phyloP scores from a whole-genome alignment of 1,140 invertebrate species.

The Ostrea denselamellosa region DNA sequence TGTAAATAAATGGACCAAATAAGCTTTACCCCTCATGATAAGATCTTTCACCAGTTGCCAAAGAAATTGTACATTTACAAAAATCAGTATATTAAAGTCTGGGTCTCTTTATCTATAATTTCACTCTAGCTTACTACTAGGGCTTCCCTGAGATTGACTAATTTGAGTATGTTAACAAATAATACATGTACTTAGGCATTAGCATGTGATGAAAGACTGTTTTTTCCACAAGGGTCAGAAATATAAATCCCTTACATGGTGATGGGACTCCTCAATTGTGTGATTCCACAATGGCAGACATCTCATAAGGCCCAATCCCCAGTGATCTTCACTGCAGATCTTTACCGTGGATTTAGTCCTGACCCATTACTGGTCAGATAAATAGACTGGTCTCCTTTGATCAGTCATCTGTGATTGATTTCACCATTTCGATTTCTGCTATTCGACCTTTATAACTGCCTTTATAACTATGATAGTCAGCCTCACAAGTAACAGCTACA shows the following conservation, averaged over 20 bases:
- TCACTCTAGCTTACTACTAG: no score
- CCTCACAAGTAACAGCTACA: background rate
- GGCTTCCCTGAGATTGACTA: no score
- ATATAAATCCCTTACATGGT: background rate
- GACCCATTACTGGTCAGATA: conserved; percentile 37
- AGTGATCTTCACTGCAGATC: background rate
- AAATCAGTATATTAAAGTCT: no score
- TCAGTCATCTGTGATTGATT: conserved; percentile 37
- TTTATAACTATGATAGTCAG: conserved; percentile 24
- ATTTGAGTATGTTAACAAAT: no score
- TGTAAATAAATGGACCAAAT: conserved; percentile 19
- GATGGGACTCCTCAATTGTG: background rate
- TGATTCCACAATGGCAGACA: background rate
- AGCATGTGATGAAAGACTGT: background rate
- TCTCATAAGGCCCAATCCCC: conserved; percentile 23
- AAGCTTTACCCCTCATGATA: background rate
- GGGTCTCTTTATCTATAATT: no score
- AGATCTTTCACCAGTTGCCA: conserved; percentile 4
- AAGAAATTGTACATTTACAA: background rate
- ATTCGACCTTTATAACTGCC: background rate
- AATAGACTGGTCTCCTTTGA: conserved; percentile 29
- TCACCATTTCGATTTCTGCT: conserved; percentile 32
- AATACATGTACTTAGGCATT: background rate
- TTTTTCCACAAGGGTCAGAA: background rate
- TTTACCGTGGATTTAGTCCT: conserved; percentile 10